Evolutionary conservation across 92 coral and sea anemone species (phyloP), one percentile per base, ranked within the genome.

Genomic region (Scolanthus callimorphus): DNA sequence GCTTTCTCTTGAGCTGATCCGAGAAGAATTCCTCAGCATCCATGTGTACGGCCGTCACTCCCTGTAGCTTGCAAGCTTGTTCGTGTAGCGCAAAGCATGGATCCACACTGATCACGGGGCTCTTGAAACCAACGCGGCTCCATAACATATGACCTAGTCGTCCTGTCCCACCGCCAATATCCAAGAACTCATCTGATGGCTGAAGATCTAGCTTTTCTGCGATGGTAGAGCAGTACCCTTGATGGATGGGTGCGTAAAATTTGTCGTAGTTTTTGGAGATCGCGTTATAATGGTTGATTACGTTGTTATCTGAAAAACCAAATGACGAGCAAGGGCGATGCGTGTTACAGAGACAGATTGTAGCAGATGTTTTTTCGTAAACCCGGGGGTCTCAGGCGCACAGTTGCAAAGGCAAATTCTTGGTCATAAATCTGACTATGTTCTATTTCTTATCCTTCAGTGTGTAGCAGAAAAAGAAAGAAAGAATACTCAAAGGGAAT

Each of bases 151-250:
- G 25, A 2, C 39, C 39, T 20, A 25, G 17, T 27, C 3, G 39
- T n/a, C 67, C 67, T 21, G 67, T 61, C 17, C 19, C 67, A 41
- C 51, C 51, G 2, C 67, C 67, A n/a, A 61, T 20, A 20, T 61
- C 67, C 41, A 61, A 19, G 9, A 61, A 50, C 0, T 4, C 51
- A 45, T 61, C 67, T 17, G 43, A 24, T 22, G 37, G 34, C n/a
- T 17, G 20, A 10, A 61, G 52, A 20, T 61, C 4, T 3, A 61
- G 67, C 21, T 21, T 43, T 4, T 61, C 24, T 19, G 15, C 27
- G 31, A 61, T 22, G 4, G 19, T 26, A 3, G 30, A 39, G 1
- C 13, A 15, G 0, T n/a, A 1, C 0, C 23, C 39, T 23, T 61
- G 4, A 38, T 61, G 29, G 0, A 26, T 3, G 22, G 22, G 29